Conservation (phyloP, 2,113 vertebrate genomes). For the Lagopus leucura region DNA sequence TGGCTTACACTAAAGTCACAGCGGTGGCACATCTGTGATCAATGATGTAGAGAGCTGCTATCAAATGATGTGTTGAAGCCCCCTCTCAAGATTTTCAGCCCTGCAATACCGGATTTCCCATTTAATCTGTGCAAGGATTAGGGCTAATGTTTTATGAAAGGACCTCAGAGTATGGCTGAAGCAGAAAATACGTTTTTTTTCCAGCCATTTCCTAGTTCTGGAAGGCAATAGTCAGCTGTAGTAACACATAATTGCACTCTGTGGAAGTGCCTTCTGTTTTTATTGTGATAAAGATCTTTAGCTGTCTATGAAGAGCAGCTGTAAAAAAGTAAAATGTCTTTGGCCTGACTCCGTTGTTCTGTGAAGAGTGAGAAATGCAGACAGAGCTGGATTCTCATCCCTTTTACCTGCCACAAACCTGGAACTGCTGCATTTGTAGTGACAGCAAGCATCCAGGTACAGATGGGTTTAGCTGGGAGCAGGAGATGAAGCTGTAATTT, state of each 20-base stretch:
- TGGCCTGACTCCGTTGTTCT: constrained; percentile 29
- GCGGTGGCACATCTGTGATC: not conserved
- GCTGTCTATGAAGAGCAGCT: constrained; percentile 50
- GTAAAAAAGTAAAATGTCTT: constrained; percentile 33
- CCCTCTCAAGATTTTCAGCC: not conserved
- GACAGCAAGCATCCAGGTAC: constrained; percentile 6
- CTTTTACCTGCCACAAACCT: constrained; percentile 52
- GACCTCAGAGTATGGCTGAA: not conserved
- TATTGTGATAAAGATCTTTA: constrained; percentile 51
- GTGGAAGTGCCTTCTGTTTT: constrained; percentile 52
- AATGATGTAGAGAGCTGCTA: not conserved
- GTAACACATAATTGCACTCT: constrained; percentile 57
- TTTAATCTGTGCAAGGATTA: not conserved
- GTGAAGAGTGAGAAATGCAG: constrained; percentile 46
- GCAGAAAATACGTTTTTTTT: constrained; percentile 35
- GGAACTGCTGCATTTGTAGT: not conserved
- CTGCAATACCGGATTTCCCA: not conserved
- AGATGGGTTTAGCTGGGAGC: constrained; percentile 16
- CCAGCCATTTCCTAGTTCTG: constrained; percentile 20
- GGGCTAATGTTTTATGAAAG: not conserved
- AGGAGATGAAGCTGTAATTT: constrained; percentile 29
- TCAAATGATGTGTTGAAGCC: not conserved
- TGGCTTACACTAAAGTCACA: not conserved
- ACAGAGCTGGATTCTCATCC: constrained; percentile 25
- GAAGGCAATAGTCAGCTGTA: constrained; percentile 35